Base-by-base conservation (phyloP, 2,888 invertebrate genomes). In the Parnassius apollo region DNA sequence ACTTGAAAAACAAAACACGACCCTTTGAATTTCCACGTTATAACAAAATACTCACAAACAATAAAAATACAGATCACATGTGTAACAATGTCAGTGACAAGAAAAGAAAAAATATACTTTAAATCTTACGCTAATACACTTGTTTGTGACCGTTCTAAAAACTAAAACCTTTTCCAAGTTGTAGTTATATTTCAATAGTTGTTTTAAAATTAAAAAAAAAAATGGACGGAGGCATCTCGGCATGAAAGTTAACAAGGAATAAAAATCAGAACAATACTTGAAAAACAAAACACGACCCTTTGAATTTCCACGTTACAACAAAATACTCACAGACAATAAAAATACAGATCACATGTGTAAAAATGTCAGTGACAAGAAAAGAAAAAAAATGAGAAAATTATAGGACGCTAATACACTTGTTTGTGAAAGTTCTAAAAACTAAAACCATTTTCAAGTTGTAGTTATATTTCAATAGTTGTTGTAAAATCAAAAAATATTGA, bases 321-420 rank as follows among this genome's bases (percentile, higher is more conserved):
- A 56, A 59, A 64, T 58, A 62, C 44, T 59, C 59, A 50, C 56
- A 56, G 44, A 59, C 56, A 59, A 64, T 54, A 60, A 53, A 60
- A 60, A 59, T 51, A 48, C 51, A 52, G 57, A 59, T 64, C 48
- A 49, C 51, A 59, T 59, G 22, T 57, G 54, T 55, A 58, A 59
- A 57, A 53, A 60, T 57, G 56, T 54, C 54, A 51, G 59, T 60
- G 52, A 52, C 56, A 57, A 57, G 59, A 53, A 57, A 60, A 57
- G 48, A 57, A 65, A 65, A 61, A 62, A 59, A 56, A 57, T 57
- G 54, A 52, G 61, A 53, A 59, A 59, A 62, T 60, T 64, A 51
- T 18, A 18, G 18, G 42, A 54, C 54, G 58, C 53, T 42, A 57
- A 55, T 50, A 42, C 65, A 68, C 61, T 67, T 61, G 66, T 65